Evolutionary conservation across 2,888 invertebrate genomes (phyloP).

Genomic region (Heterodera filipjevi): DNA sequence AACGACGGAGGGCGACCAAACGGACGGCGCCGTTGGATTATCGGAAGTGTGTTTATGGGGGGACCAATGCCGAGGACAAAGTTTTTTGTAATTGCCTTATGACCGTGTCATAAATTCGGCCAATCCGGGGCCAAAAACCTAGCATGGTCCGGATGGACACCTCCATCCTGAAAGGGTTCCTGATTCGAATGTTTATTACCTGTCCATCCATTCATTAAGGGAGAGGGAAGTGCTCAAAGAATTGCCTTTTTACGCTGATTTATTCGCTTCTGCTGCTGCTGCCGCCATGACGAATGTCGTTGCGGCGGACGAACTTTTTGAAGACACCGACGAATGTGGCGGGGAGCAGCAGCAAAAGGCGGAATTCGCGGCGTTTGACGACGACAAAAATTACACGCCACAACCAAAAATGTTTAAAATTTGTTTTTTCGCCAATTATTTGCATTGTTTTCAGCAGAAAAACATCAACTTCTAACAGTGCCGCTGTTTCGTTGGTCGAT

Average conservation of each 20-base stretch:
- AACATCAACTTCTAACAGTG: neutral
- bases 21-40: neutral
- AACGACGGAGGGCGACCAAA: neutral
- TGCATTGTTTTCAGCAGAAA: neutral
- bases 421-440: neutral
- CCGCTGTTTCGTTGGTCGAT: neutral
- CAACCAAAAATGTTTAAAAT: neutral
- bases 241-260: neutral
- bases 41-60: neutral
- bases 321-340: neutral
- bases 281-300: neutral
- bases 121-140: neutral
- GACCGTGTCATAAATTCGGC: neutral
- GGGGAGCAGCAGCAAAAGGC: neutral
- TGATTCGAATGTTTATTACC: too few species aligned
- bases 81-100: too few species aligned
- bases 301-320: neutral
- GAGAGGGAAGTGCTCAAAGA: neutral
- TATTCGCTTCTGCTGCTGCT: neutral
- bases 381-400: slow-evolving; percentile 3
- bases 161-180: too few species aligned
- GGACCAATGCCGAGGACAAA: too few species aligned
- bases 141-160: neutral
- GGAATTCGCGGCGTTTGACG: slow-evolving; percentile 1
- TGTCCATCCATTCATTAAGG: neutral